A percentile compares a stretch with the other conserved stretches of the same genome.
These are phyloP conservation scores for Zaprionus ornatus DNA, from an alignment of 1,140 invertebrate species.

Conservation along the genomic window DNA sequence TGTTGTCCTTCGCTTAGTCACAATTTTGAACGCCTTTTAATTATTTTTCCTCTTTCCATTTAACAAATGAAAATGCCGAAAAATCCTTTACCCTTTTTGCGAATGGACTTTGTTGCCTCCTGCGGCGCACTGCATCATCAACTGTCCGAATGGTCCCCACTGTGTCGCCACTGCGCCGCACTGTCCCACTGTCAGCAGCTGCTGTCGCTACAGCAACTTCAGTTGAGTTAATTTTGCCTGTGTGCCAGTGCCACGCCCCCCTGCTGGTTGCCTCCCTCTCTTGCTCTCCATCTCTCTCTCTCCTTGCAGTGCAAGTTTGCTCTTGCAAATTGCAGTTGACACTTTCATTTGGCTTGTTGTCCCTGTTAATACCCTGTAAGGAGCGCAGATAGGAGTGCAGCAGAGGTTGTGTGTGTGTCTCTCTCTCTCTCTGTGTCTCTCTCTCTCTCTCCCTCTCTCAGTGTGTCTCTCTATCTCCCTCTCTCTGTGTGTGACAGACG, in stretches of 20 bases:
- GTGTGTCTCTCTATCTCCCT: too few relatives aligned
- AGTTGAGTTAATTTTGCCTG: constrained; percentile 56
- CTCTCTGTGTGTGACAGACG: neutral
- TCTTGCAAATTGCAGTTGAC: constrained; percentile 41
- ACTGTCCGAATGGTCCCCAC: neutral
- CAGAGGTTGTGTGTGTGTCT: neutral
- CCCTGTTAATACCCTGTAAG: constrained; percentile 27
- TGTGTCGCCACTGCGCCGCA: constrained; percentile 1
- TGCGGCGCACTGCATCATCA: constrained; percentile 25
- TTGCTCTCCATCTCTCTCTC: neutral
- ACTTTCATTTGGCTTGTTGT: constrained; percentile 32
- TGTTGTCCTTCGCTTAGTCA: constrained; percentile 50
- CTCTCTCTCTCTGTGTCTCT: too few relatives aligned
- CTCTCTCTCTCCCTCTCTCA: neutral
- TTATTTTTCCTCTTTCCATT: constrained; percentile 58
- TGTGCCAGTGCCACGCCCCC: constrained; percentile 37
- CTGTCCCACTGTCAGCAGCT: constrained; percentile 62
- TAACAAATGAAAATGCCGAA: constrained; percentile 47
- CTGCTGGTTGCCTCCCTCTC: neutral
- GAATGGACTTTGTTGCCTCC: constrained; percentile 12
- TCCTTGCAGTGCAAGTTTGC: constrained; percentile 8
- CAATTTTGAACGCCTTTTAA: constrained; percentile 71
- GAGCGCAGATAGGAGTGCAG: neutral
- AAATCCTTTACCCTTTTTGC: constrained; percentile 22
- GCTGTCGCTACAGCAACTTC: constrained; percentile 23